phyloP scores from a whole-genome alignment of 2,113 vertebrate genomes.

The Acrocephalus kingi region DNA sequence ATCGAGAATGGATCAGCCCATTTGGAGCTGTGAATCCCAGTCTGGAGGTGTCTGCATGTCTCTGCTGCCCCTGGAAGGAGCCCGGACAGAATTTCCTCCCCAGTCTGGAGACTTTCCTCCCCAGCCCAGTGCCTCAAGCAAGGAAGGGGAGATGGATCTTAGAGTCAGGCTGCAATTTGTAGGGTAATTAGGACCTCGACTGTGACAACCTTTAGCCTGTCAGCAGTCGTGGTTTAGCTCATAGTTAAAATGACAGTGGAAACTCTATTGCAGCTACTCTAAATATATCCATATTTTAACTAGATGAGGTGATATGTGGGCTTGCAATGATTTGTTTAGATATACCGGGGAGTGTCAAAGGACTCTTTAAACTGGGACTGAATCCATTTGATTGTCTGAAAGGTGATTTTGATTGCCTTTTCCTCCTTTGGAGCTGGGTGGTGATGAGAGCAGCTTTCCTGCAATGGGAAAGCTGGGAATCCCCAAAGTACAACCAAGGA shows the following conservation, averaged over 20 bases:
- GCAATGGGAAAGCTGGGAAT: not conserved
- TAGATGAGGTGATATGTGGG: not conserved
- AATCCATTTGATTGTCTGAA: not conserved
- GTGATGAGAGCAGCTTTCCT: not conserved
- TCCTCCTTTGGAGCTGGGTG: not conserved
- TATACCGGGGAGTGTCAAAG: not conserved
- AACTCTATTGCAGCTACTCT: not conserved
- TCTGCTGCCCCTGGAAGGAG: not conserved
- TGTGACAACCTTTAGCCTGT: conserved; percentile 40
- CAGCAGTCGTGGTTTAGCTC: conserved; percentile 13
- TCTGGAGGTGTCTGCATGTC: not conserved
- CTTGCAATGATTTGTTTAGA: conserved; percentile 15
- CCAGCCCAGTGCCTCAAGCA: not conserved
- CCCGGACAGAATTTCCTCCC: not conserved
- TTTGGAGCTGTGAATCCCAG: not conserved
- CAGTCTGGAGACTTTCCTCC: not conserved
- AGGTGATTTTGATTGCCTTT: conserved; percentile 20
- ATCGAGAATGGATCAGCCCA: not conserved
- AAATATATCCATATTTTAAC: conserved; percentile 37
- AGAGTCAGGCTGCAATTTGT: not conserved
- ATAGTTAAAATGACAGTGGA: conserved; percentile 7
- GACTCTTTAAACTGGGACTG: not conserved
- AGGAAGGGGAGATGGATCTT: not conserved
- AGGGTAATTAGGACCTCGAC: conserved; percentile 36
- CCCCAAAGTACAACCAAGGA: not conserved